phyloP scores from a whole-genome alignment of 1,140 invertebrate genomes.

The Tetranychus urticae region DNA sequence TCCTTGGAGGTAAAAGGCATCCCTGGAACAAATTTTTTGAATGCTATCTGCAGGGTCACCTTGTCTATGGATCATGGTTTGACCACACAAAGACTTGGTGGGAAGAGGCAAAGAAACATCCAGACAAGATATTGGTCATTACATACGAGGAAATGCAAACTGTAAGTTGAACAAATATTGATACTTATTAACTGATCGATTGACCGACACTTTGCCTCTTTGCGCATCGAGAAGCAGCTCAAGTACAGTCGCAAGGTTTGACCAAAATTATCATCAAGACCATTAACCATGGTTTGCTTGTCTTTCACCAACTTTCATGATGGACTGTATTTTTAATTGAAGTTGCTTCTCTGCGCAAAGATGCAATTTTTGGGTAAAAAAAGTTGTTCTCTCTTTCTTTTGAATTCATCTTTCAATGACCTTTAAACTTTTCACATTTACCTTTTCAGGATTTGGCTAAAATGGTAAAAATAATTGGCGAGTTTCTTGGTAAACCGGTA shows the following conservation, averaged over 20 bases:
- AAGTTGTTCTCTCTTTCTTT: background rate
- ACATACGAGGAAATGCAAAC: conserved; percentile 26
- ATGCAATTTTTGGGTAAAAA: no score
- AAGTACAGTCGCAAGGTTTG: no score
- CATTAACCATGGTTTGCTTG: no score
- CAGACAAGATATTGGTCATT: conserved; percentile 25
- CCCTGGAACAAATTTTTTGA: conserved; percentile 17
- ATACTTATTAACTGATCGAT: no score
- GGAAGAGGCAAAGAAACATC: conserved; percentile 15
- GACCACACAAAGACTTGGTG: conserved; percentile 27
- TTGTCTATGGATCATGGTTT: conserved; percentile 28
- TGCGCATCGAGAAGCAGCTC: no score
- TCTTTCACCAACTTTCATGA: no score
- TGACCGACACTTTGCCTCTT: no score
- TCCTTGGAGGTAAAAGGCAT: conserved; percentile 14
- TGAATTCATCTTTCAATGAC: background rate
- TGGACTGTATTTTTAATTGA: no score
- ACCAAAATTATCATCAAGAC: no score
- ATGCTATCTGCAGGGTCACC: conserved; percentile 15
- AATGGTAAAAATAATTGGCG: conserved; percentile 21
- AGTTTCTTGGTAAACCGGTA: conserved; percentile 23
- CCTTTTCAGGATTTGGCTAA: conserved; percentile 18
- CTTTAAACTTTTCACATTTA: background rate
- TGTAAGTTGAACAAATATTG: no score
- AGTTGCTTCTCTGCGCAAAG: no score